A percentile compares a stretch with the other conserved stretches of the same genome.
Evolutionary conservation across 2,888 invertebrate species (phyloP).

Genomic region (Anthoptus insignis): DNA sequence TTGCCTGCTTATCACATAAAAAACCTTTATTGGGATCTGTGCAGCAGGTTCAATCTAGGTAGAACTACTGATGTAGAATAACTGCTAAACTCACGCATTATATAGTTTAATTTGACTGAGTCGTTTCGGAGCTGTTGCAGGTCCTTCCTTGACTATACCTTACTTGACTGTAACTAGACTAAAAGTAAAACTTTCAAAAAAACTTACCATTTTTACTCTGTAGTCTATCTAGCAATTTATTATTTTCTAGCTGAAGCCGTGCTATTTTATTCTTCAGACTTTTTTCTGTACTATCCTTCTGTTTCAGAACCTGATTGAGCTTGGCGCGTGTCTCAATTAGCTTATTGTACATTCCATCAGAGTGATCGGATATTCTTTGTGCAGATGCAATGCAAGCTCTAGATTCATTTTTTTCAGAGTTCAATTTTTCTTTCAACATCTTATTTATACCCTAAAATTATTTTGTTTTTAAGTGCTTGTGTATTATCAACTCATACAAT

Average conservation of each 20-base stretch:
- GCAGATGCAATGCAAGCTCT: conserved; percentile 78
- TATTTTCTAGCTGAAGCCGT: conserved; percentile 72
- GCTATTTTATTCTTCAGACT: conserved; percentile 70
- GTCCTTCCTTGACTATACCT: too few species aligned
- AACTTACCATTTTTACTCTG: conserved; percentile 71
- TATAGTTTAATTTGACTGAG: too few species aligned
- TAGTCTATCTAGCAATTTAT: conserved; percentile 71
- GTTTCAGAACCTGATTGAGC: conserved; percentile 68
- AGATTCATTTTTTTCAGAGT: conserved; percentile 72
- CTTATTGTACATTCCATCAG: conserved; percentile 68
- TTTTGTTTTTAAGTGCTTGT: too few species aligned
- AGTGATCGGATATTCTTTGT: conserved; percentile 73
- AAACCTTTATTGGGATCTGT: too few species aligned
- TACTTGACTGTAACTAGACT: too few species aligned
- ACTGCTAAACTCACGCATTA: too few species aligned
- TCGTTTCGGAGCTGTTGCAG: too few species aligned
- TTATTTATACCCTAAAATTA: conserved; percentile 58
- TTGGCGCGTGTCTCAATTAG: conserved; percentile 66
- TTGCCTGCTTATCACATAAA: too few species aligned
- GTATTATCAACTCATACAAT: too few species aligned
- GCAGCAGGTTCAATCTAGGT: too few species aligned
- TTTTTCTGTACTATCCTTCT: conserved; percentile 72
- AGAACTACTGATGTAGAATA: too few species aligned
- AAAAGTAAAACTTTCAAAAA: too few species aligned
- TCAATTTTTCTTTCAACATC: conserved; percentile 68